phyloP scores from a whole-genome alignment of 2,113 vertebrate species.

The Tonatia bakeri region DNA sequence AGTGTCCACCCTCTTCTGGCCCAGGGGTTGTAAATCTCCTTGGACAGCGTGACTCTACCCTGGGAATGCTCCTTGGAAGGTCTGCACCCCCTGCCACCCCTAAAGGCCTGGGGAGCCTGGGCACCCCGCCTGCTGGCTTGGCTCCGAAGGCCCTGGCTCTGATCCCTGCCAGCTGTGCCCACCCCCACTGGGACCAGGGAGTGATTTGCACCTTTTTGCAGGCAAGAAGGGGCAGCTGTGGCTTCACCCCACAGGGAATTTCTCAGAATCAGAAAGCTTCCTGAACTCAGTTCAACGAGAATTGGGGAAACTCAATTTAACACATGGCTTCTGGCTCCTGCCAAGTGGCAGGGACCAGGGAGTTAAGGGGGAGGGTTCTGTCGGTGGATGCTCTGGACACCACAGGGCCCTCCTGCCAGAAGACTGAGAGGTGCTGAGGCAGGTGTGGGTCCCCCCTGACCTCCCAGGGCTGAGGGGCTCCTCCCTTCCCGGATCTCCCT shows the following conservation, averaged over 20 bases:
- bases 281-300: not conserved
- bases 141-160: not conserved
- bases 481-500: not conserved
- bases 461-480: not conserved
- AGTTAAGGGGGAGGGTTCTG: fast-evolving
- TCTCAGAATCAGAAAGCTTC: not conserved
- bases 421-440: fast-evolving
- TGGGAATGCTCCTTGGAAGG: not conserved
- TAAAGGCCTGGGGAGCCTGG: not conserved
- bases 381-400: not conserved
- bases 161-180: fast-evolving
- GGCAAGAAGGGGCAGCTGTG: not conserved
- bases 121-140: not conserved
- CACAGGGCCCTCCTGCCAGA: fast-evolving
- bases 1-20: not conserved
- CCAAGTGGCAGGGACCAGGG: fast-evolving
- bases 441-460: not conserved
- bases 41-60: not conserved
- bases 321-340: not conserved
- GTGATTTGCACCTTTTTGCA: not conserved
- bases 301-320: not conserved
- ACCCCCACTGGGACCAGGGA: not conserved
- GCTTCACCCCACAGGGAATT: not conserved
- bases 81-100: not conserved
- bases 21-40: not conserved